Conservation (phyloP, 2,113 vertebrate genomes). For the Laticauda laticaudata region DNA sequence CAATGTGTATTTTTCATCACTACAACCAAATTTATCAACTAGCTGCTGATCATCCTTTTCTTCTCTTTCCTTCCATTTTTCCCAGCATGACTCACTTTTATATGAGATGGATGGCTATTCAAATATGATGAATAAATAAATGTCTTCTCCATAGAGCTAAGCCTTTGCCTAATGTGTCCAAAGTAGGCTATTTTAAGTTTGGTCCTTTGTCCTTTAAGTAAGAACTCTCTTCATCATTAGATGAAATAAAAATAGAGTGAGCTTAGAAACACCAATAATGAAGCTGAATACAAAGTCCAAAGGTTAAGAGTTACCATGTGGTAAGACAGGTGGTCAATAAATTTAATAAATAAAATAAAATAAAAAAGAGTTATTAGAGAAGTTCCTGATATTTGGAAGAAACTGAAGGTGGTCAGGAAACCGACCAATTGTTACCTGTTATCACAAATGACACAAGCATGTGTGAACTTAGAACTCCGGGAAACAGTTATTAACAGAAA, state of each 20-base stretch:
- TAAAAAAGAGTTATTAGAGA: background rate
- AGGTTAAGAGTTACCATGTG: background rate
- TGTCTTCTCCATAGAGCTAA: background rate
- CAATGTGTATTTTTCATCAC: background rate
- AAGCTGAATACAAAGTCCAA: background rate
- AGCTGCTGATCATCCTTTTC: background rate
- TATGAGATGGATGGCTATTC: background rate
- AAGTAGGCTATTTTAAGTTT: background rate
- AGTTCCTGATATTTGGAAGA: background rate
- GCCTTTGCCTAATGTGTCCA: background rate
- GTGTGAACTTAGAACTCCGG: background rate
- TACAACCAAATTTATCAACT: background rate
- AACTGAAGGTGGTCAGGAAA: background rate
- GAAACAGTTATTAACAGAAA: background rate
- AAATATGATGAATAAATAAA: background rate
- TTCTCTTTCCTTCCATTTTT: background rate
- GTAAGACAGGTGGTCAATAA: background rate
- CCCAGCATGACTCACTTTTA: background rate
- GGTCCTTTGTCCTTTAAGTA: background rate
- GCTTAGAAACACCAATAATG: background rate
- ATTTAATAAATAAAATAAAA: background rate
- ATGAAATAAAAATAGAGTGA: background rate
- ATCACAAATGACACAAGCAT: background rate
- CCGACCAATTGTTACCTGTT: background rate
- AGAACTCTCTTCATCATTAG: background rate